These are phyloP conservation scores for Ambastaia sidthimunki DNA, from an alignment of 2,797 vertebrate species.

Conservation along the genomic window DNA sequence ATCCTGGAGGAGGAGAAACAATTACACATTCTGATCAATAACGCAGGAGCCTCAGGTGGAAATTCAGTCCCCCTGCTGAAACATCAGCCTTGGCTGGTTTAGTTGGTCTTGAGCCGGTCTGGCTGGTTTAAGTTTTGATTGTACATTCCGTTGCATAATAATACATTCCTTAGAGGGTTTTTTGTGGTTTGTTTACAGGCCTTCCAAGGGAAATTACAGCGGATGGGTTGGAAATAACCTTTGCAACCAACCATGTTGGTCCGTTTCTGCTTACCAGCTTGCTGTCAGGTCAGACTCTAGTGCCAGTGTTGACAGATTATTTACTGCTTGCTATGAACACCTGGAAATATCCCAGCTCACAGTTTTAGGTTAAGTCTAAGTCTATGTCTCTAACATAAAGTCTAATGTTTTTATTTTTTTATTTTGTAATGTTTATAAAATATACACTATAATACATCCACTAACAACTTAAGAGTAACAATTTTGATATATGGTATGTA, in stretches of 20 bases:
- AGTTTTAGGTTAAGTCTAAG: too few relatives aligned
- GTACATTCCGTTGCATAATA: too few relatives aligned
- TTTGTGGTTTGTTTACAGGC: conserved; percentile 73
- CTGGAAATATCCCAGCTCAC: too few relatives aligned
- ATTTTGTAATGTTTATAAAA: too few relatives aligned
- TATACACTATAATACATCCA: too few relatives aligned
- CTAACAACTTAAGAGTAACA: too few relatives aligned
- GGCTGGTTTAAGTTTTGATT: neutral
- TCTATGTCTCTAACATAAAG: too few relatives aligned
- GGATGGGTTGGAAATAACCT: conserved; percentile 81
- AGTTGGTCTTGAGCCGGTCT: neutral
- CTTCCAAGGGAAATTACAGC: conserved; percentile 75
- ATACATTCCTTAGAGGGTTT: too few relatives aligned
- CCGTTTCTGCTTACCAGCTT: conserved; percentile 89
- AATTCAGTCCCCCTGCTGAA: accelerated
- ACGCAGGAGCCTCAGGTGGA: conserved; percentile 81
- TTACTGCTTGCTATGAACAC: neutral
- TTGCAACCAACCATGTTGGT: conserved; percentile 86
- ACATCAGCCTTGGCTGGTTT: neutral
- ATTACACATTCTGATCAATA: conserved; percentile 88
- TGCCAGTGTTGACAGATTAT: neutral
- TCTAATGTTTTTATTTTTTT: too few relatives aligned
- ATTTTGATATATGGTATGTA: too few relatives aligned
- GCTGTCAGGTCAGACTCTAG: conserved; percentile 77
- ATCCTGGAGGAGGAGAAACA: conserved; percentile 77